Evolutionary conservation across 2,888 invertebrate species (phyloP), one percentile per base, ranked within the genome.

Genomic region (Drosophila pseudotalamancana): DNA sequence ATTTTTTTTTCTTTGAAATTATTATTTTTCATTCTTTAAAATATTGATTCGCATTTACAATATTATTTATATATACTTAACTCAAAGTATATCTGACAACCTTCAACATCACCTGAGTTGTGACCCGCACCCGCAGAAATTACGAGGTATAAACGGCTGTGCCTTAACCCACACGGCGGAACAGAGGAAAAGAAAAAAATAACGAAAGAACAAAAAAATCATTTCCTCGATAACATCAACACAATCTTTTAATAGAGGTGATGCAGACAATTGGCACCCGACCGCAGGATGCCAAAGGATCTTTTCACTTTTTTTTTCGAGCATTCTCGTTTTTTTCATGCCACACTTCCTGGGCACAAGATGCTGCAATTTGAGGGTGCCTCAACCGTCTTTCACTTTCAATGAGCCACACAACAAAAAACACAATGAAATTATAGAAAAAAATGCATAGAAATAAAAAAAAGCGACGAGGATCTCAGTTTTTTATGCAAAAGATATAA

Each of bases 301-400:
- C 84, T 87, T 85, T 85, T 85, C 87, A 85, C 84, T 87, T 85
- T 84, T 84, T 79, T 75, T 80, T 66, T 59, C 2, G 29, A 34
- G 45, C 56, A 55, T 62, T 65, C 55, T 59, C 32, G 43, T 51
- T 14, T 49, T 56, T n/a, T 77, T 50, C 65, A 70, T 72, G 80
- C 65, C 73, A 71, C 77, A 87, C 77, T 77, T 85, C 77, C 80
- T 85, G 80, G 72, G 40, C 77, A 64, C 79, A 79, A 74, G 80
- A 83, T 76, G 88, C 87, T 80, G 77, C 77, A 81, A 72, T 70
- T 67, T 64, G 74, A 88, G 87, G 84, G 83, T 83, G 78, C 79
- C 67, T 62, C 68, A 37, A 29, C 18, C 66, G 61, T 83, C 86
- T 86, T 88, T 87, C 86, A 86, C 86, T 88, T 87, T 87, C 86